Conservation (phyloP, 2,113 vertebrate genomes). For the Stegostoma tigrinum region DNA sequence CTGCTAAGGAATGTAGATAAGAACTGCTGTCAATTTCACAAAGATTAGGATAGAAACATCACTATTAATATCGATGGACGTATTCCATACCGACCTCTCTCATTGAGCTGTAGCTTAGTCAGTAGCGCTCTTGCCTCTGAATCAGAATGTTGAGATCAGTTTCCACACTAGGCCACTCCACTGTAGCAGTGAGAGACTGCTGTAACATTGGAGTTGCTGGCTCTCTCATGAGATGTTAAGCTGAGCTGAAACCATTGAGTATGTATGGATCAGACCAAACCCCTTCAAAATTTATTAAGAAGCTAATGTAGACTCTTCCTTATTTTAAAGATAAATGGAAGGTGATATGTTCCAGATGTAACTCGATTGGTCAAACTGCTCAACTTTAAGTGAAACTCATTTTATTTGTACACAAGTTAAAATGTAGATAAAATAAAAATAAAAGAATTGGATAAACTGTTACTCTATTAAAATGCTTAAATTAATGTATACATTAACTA, state of each 20-base stretch:
- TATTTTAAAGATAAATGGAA: too few relatives aligned
- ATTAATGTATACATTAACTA: too few relatives aligned
- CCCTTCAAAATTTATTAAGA: too few relatives aligned
- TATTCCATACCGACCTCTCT: neutral
- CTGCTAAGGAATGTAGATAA: neutral
- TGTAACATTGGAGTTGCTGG: neutral
- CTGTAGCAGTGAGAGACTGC: neutral
- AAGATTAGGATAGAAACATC: neutral
- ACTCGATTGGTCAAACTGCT: too few relatives aligned
- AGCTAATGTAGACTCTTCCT: too few relatives aligned
- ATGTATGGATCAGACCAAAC: too few relatives aligned
- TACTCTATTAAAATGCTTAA: too few relatives aligned
- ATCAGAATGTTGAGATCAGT: neutral
- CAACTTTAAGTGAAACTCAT: too few relatives aligned
- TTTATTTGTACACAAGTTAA: too few relatives aligned
- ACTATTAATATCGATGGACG: neutral
- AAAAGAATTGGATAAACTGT: too few relatives aligned
- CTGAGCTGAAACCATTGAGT: neutral
- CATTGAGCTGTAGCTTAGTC: neutral
- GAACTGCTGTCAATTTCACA: neutral
- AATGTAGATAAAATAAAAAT: too few relatives aligned
- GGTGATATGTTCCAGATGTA: too few relatives aligned
- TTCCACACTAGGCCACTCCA: neutral
- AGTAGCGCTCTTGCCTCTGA: neutral
- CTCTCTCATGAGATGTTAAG: neutral